Conservation (phyloP, 2,797 vertebrate genomes). For the Onychomys leucogaster region DNA sequence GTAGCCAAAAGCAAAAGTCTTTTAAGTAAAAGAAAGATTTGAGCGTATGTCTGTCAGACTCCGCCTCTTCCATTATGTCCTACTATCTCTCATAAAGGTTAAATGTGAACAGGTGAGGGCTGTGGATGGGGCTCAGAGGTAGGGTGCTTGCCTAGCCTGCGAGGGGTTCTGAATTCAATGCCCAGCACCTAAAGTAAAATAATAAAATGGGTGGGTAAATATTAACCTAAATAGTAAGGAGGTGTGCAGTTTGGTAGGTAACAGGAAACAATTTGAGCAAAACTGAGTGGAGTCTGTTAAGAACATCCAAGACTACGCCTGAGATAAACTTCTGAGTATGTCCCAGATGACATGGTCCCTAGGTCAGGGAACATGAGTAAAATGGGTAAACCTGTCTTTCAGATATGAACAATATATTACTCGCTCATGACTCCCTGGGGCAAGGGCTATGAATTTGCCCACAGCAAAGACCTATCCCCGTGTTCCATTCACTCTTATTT, state of each 20-base stretch:
- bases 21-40: constrained; percentile 8
- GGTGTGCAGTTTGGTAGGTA: not conserved
- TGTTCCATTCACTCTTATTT: not conserved
- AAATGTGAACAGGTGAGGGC: not conserved
- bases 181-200: not conserved
- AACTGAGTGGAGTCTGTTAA: not conserved
- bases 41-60: not conserved
- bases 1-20: not conserved
- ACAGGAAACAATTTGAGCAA: not conserved
- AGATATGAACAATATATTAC: not conserved
- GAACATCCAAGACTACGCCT: not conserved
- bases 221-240: not conserved
- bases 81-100: not conserved
- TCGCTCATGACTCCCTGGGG: not conserved
- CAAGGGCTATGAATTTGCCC: not conserved
- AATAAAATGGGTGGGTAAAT: not conserved
- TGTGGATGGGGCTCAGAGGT: not conserved
- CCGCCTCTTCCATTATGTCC: not conserved
- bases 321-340: not conserved
- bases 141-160: not conserved
- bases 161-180: not conserved
- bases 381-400: not conserved
- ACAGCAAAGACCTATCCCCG: not conserved
- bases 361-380: not conserved
- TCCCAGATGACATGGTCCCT: not conserved